Evolutionary conservation across 2,888 invertebrate species (phyloP).

Genomic region (Empis stercorea): DNA sequence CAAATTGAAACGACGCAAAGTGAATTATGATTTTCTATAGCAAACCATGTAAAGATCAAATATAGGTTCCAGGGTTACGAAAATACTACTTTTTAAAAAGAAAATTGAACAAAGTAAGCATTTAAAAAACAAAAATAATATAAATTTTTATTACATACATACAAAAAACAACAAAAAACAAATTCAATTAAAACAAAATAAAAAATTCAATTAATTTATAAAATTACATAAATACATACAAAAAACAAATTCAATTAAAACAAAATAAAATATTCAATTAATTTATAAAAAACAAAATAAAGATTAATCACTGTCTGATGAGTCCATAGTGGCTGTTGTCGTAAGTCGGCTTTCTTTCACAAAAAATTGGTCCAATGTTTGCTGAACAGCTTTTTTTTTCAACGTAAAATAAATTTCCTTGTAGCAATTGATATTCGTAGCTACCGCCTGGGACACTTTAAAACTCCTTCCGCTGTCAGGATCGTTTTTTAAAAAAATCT

Average conservation of each 20-base stretch:
- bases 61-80: conserved; percentile 6
- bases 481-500: neutral
- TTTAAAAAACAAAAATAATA: neutral
- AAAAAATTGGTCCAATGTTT: conserved; percentile 2
- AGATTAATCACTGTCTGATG: conserved; percentile 8
- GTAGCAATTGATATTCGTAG: conserved; percentile 8
- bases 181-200: too few species aligned
- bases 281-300: conserved; percentile 8
- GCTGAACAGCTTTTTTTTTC: conserved; percentile 2
- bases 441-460: conserved; percentile 8
- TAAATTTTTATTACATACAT: too few species aligned
- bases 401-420: conserved; percentile 8
- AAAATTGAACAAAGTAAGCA: neutral
- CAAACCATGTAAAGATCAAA: conserved; percentile 8
- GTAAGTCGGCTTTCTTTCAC: conserved; percentile 3
- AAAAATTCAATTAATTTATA: too few species aligned
- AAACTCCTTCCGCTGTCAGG: conserved; percentile 2
- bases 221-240: too few species aligned
- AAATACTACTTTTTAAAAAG: conserved; percentile 1
- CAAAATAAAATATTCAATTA: conserved; percentile 6
- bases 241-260: conserved; percentile 7
- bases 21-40: conserved; percentile 5
- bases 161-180: too few species aligned
- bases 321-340: neutral
- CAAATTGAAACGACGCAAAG: too few species aligned